phyloP scores from a whole-genome alignment of 2,888 invertebrate species.

The Onchidella celtica region DNA sequence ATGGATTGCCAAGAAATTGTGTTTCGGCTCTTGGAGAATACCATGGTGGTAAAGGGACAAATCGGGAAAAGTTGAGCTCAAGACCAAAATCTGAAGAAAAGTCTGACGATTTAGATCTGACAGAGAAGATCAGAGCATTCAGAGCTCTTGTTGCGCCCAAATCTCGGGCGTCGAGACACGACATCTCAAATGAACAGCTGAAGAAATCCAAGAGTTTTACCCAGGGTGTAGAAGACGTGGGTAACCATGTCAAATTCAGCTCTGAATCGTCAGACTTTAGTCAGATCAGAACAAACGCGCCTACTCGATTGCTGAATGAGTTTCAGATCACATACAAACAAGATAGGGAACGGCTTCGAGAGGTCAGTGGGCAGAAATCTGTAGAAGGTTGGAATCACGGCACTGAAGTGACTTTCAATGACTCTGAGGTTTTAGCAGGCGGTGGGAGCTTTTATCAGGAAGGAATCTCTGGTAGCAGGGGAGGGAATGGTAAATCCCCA shows the following conservation, averaged over 20 bases:
- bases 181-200: constrained; percentile 6
- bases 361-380: too few relatives aligned
- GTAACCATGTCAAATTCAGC: constrained; percentile 29
- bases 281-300: not conserved
- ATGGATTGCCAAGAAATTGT: not conserved
- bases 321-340: constrained; percentile 10
- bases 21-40: not conserved
- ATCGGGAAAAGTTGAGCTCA: not conserved
- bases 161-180: not conserved
- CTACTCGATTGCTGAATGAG: not conserved
- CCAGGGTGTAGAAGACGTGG: not conserved
- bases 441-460: not conserved
- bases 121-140: constrained; percentile 38
- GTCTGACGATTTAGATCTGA: not conserved
- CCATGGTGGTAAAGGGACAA: not conserved
- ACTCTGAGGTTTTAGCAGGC: not conserved
- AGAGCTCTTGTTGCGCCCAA: constrained; percentile 20
- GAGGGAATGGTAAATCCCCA: too few relatives aligned
- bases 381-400: too few relatives aligned
- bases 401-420: not conserved
- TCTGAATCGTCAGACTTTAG: not conserved
- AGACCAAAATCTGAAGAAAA: not conserved
- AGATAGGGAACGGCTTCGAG: not conserved
- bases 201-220: not conserved
- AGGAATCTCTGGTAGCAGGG: not conserved